Evolutionary conservation across 2,888 invertebrate genomes (phyloP).

Genomic region (Hymenopus coronatus): DNA sequence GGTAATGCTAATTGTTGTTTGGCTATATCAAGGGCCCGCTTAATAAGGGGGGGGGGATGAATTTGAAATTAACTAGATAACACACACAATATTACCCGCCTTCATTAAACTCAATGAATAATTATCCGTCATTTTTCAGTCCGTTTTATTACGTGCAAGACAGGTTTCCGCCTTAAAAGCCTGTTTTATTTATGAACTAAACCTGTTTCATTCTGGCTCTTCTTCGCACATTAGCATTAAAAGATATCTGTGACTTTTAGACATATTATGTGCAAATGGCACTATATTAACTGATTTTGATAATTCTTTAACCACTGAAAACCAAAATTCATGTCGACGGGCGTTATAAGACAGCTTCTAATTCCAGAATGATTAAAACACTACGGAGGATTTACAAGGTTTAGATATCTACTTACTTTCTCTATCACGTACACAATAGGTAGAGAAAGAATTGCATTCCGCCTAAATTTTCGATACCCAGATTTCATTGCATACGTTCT

Average conservation of each 20-base stretch:
- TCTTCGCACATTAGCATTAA: neutral
- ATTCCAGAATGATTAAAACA: too few species aligned
- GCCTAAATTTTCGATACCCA: too few species aligned
- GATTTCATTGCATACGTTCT: too few species aligned
- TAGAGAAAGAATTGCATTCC: too few species aligned
- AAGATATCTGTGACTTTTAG: neutral
- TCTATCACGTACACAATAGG: too few species aligned
- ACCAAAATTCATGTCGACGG: too few species aligned
- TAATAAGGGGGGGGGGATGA: neutral
- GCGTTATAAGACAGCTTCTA: too few species aligned
- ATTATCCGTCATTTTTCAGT: neutral
- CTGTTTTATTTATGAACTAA: neutral
- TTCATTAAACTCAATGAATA: neutral
- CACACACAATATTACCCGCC: neutral
- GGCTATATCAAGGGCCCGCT: neutral
- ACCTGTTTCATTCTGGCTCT: neutral
- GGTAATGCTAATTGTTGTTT: neutral
- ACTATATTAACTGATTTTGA: too few species aligned
- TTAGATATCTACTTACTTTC: too few species aligned
- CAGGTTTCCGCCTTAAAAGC: neutral
- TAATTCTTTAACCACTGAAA: too few species aligned
- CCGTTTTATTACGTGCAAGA: neutral
- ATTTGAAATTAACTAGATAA: neutral
- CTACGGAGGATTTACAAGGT: too few species aligned
- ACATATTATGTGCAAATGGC: too few species aligned